Percentiles rank a stretch among this genome's conserved stretches.
phyloP scores from a whole-genome alignment of 2,888 invertebrate genomes.

The Muscina levida region DNA sequence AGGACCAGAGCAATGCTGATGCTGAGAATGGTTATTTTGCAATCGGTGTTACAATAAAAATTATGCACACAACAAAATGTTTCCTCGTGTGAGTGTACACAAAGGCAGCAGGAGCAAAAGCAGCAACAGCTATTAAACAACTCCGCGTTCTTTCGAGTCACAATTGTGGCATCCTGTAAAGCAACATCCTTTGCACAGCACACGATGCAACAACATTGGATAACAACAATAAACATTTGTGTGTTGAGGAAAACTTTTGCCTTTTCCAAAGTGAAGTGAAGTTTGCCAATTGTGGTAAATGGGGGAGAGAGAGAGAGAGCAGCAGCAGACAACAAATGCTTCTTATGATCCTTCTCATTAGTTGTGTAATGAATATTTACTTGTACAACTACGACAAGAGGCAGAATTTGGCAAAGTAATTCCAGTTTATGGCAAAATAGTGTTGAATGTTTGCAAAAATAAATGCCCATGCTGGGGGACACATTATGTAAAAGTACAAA shows the following conservation, averaged over 20 bases:
- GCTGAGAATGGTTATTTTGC: background rate
- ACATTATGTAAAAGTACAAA: background rate
- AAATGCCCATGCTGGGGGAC: too few relatives aligned
- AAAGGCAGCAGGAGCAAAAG: background rate
- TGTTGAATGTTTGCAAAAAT: background rate
- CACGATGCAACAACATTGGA: background rate
- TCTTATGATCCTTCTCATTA: conserved; percentile 1
- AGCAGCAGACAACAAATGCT: background rate
- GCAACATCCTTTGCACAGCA: background rate
- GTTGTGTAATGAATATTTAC: conserved; percentile 10
- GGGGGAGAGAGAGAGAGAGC: background rate
- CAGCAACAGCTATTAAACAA: background rate
- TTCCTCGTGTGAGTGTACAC: background rate
- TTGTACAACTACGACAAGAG: background rate
- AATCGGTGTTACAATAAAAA: conserved; percentile 11
- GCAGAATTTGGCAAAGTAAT: background rate
- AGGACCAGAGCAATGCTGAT: background rate
- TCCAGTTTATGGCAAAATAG: conserved; percentile 2
- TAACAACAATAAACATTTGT: conserved; percentile 6
- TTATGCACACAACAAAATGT: conserved; percentile 3
- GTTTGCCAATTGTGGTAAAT: background rate
- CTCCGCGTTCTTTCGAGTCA: background rate
- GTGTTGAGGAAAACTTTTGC: background rate
- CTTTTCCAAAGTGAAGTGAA: background rate
- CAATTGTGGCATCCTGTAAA: background rate